These are phyloP conservation scores for Hoplodrina ambigua DNA, from an alignment of 2,888 invertebrate species.

Conservation along the genomic window DNA sequence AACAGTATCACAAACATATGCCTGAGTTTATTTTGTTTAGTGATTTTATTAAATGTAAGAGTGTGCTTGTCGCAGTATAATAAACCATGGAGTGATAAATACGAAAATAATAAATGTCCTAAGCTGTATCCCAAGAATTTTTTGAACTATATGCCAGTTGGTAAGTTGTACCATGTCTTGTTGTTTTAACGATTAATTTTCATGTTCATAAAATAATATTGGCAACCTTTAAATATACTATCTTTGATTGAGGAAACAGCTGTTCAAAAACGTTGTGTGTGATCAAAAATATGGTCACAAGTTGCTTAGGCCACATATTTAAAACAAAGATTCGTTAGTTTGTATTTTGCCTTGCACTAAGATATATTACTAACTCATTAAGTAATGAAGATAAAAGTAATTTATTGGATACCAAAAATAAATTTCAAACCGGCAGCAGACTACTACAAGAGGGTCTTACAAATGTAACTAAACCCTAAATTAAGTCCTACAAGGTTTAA, in stretches of 20 bases:
- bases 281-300: neutral
- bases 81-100: slow-evolving; percentile 86
- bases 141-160: slow-evolving; percentile 89
- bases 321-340: neutral
- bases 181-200: neutral
- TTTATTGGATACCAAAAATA: neutral
- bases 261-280: slow-evolving; percentile 14
- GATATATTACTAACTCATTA: neutral
- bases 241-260: slow-evolving; percentile 21
- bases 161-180: slow-evolving; percentile 75
- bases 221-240: neutral
- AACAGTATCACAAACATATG: slow-evolving; percentile 62
- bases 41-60: slow-evolving; percentile 74
- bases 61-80: slow-evolving; percentile 80
- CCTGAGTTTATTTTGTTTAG: slow-evolving; percentile 69
- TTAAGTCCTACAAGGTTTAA: neutral
- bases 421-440: neutral
- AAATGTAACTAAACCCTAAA: neutral
- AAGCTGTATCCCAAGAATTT: slow-evolving; percentile 90
- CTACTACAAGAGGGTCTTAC: neutral
- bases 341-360: neutral
- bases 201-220: neutral
- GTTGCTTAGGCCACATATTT: neutral
- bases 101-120: slow-evolving; percentile 89
- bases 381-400: neutral